Conservation (phyloP, 2,113 vertebrate species). For the Labrus mixtus region DNA sequence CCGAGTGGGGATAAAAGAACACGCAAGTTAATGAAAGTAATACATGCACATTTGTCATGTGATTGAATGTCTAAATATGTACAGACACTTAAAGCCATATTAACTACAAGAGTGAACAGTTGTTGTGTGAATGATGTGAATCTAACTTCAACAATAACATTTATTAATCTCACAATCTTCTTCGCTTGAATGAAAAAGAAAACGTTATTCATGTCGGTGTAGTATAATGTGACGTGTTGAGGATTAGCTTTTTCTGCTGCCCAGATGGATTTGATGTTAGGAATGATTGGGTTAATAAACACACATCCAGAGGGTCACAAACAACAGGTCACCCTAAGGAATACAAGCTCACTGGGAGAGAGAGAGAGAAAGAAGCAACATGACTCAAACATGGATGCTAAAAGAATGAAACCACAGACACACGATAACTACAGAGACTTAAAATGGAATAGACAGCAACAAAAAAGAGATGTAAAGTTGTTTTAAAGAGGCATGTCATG, state of each 20-base stretch:
- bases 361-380: neutral
- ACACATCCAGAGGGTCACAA: neutral
- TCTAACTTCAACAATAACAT: slow-evolving; percentile 13
- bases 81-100: slow-evolving; percentile 58
- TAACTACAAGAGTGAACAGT: slow-evolving; percentile 23
- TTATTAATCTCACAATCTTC: slow-evolving; percentile 10
- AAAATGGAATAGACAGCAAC: neutral
- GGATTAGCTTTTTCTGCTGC: neutral
- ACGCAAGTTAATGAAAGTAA: neutral
- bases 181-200: slow-evolving; percentile 2
- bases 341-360: neutral
- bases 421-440: neutral
- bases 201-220: slow-evolving; percentile 16
- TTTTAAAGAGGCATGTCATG: too few species aligned
- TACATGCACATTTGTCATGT: slow-evolving; percentile 8
- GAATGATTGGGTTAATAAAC: neutral
- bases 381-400: neutral
- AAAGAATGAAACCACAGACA: too few species aligned
- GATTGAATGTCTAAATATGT: slow-evolving; percentile 23
- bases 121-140: slow-evolving; percentile 14
- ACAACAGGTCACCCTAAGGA: neutral
- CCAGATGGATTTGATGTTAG: neutral
- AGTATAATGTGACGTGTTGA: neutral
- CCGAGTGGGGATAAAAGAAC: neutral
- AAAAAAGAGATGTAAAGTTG: neutral